These are phyloP conservation scores for Buphagus erythrorhynchus DNA, from an alignment of 2,797 vertebrate species.

Conservation along the genomic window DNA sequence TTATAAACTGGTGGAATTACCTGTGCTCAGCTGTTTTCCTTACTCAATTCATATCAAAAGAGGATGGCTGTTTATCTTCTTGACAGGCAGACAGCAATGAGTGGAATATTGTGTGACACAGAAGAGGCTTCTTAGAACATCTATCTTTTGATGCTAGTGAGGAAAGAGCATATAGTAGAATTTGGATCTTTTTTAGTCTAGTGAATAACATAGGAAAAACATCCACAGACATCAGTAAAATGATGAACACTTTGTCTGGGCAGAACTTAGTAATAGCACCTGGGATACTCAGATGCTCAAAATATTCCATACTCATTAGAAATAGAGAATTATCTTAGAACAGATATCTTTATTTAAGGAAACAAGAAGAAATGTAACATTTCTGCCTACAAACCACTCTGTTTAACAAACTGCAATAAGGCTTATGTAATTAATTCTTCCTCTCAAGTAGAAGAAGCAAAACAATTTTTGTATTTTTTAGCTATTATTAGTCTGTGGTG, in stretches of 20 bases:
- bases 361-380: background rate
- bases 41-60: background rate
- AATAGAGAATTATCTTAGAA: background rate
- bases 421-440: constrained; percentile 7
- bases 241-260: background rate
- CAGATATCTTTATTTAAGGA: background rate
- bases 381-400: constrained; percentile 2
- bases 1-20: background rate
- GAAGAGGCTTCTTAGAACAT: background rate
- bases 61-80: background rate
- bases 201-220: background rate
- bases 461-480: background rate
- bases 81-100: background rate
- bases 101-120: background rate
- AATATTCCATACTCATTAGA: background rate
- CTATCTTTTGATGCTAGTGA: background rate
- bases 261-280: background rate
- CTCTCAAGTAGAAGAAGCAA: background rate
- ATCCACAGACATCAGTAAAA: background rate
- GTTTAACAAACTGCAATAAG: background rate
- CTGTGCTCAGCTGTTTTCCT: background rate
- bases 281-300: background rate
- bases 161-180: background rate
- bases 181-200: background rate
- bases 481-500: background rate